These are phyloP conservation scores for Lepisosteus oculatus DNA, from an alignment of 2,113 vertebrate species.

Conservation along the genomic window DNA sequence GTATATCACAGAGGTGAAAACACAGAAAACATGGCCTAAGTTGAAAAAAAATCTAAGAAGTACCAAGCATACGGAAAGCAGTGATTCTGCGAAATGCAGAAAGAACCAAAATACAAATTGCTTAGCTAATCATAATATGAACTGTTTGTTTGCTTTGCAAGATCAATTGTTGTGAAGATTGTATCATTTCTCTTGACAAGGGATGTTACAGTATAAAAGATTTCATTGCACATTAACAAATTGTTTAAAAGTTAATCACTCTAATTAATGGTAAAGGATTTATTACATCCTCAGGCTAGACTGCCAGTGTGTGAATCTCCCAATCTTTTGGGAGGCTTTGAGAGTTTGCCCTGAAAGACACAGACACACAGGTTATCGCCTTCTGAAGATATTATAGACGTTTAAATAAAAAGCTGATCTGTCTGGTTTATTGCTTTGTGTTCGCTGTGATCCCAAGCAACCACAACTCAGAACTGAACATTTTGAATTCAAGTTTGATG, in stretches of 20 bases:
- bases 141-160: constrained; percentile 28
- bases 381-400: no score
- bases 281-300: constrained; percentile 28
- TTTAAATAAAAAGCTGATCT: no score
- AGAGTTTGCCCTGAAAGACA: constrained; percentile 2
- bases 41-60: no score
- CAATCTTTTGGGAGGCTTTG: background rate
- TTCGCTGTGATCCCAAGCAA: no score
- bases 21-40: no score
- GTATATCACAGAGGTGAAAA: no score
- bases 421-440: no score
- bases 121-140: constrained; percentile 42
- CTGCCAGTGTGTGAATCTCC: background rate
- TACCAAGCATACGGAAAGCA: no score
- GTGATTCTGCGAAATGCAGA: no score
- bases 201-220: constrained; percentile 28
- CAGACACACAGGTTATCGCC: no score
- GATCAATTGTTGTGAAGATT: constrained; percentile 42
- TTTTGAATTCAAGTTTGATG: no score
- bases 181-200: constrained; percentile 26
- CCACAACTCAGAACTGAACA: no score
- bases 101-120: constrained; percentile 33
- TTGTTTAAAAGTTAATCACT: constrained; percentile 36
- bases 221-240: constrained; percentile 27
- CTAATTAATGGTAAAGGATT: constrained; percentile 40